Percentiles rank a stretch among this genome's conserved stretches.
These are phyloP conservation scores for Semicossyphus pulcher DNA, from an alignment of 2,113 vertebrate genomes.

Conservation along the genomic window DNA sequence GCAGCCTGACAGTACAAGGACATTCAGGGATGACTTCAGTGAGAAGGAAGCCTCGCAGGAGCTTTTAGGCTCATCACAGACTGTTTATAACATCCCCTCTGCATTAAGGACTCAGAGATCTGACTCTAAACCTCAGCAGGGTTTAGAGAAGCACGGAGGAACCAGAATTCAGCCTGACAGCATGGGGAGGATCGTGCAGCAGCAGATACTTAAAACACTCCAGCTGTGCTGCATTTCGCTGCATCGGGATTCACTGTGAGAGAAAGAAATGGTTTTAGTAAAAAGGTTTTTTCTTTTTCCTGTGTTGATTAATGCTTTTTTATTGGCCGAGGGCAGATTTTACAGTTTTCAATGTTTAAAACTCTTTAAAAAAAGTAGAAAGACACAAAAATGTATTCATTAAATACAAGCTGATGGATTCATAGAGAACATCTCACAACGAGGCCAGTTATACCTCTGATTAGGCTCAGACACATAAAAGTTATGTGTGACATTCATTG, in stretches of 20 bases:
- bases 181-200: neutral
- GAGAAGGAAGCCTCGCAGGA: constrained; percentile 9
- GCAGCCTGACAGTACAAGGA: constrained; percentile 23
- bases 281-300: too few relatives aligned
- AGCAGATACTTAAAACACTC: neutral
- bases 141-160: constrained; percentile 11
- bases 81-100: constrained; percentile 24
- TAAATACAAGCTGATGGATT: neutral
- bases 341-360: neutral
- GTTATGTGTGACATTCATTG: neutral
- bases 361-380: neutral
- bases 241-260: neutral
- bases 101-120: constrained; percentile 18
- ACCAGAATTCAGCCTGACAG: constrained; percentile 26
- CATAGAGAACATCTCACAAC: neutral
- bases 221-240: constrained; percentile 14
- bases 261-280: too few relatives aligned
- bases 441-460: neutral
- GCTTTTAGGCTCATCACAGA: constrained; percentile 29
- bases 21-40: constrained; percentile 4
- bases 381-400: too few relatives aligned
- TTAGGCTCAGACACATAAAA: neutral
- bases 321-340: neutral
- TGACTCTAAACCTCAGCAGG: constrained; percentile 36
- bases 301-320: neutral